phyloP scores from a whole-genome alignment of 2,888 invertebrate genomes.

The Synanthedon andrenaeformis region DNA sequence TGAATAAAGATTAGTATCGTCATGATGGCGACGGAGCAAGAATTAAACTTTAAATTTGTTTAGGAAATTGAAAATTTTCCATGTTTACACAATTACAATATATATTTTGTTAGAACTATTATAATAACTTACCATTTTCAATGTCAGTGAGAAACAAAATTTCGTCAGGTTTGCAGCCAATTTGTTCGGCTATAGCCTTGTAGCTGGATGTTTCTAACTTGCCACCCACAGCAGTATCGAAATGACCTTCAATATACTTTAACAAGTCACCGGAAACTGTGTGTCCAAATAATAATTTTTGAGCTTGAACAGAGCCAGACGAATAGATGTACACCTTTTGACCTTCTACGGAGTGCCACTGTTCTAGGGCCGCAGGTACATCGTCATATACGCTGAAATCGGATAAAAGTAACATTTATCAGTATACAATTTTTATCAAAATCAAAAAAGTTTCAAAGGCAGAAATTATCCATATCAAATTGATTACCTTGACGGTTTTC shows the following conservation, averaged over 20 bases:
- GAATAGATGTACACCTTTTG: constrained; percentile 87
- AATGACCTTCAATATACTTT: constrained; percentile 80
- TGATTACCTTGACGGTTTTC: too few relatives aligned
- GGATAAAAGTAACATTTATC: not conserved
- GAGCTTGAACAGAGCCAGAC: constrained; percentile 91
- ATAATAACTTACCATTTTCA: constrained; percentile 72
- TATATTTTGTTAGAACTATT: too few relatives aligned
- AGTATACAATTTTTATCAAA: not conserved
- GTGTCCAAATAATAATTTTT: constrained; percentile 86
- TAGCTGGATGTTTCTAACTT: constrained; percentile 87
- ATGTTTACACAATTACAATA: too few relatives aligned
- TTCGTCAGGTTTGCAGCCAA: constrained; percentile 74
- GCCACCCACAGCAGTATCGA: constrained; percentile 86
- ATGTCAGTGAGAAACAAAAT: constrained; percentile 91
- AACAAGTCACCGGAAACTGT: constrained; percentile 82
- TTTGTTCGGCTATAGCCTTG: constrained; percentile 76
- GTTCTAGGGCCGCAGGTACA: constrained; percentile 79
- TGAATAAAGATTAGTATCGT: too few relatives aligned
- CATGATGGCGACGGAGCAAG: too few relatives aligned
- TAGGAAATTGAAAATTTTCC: too few relatives aligned
- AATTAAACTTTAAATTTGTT: too few relatives aligned
- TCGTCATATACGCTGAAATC: constrained; percentile 86
- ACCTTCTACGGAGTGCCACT: constrained; percentile 76
- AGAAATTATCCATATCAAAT: too few relatives aligned
- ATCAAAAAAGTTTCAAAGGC: too few relatives aligned